Base-by-base conservation (phyloP, 2,888 invertebrate genomes). In the Diplazon laetatorius region DNA sequence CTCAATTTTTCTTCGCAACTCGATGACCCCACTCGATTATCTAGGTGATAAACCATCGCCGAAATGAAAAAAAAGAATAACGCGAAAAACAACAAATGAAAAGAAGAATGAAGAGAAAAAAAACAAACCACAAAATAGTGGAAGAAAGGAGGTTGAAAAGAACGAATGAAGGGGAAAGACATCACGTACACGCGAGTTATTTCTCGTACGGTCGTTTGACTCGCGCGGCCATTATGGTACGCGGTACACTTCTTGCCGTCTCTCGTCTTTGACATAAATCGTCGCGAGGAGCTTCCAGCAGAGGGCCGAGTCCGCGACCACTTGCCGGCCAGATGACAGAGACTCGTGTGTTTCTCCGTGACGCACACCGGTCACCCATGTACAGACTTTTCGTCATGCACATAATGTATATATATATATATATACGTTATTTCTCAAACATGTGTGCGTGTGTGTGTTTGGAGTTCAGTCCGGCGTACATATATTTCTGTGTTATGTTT, bases 301-400 rank as follows among this genome's bases (percentile, higher is more conserved):
- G 76, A 68, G 79, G 77, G 78, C 77, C 85, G 59, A 20, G 30
- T 30, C 30, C 59, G n/a, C n/a, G 84, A 85, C 86, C 86, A 86
- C 86, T 87, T 86, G 85, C 84, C 78, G 80, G 82, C 85, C 85
- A 85, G 84, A 86, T 86, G 86, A 86, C 84, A 84, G 82, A 66
- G 63, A 81, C 82, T 82, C 76, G 76, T 80, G 83, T 81, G 80
- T 84, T 82, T 81, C 83, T 78, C 78, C 74, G 66, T 77, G 82
- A 80, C 60, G 48, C 70, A 71, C 70, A 71, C 65, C 63, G 44
- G 25, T 63, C 70, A 62, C 37, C 59, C 70, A 62, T 70, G 52
- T 62, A 59, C 68, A 62, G 6, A 30, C 30, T 63, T 46, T 63
- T 55, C 63, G 55, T 42, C 20, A 30, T 50, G 37, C 30, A 50